phyloP scores from a whole-genome alignment of 2,797 vertebrate genomes.

The Odontamblyopus lacepedii region DNA sequence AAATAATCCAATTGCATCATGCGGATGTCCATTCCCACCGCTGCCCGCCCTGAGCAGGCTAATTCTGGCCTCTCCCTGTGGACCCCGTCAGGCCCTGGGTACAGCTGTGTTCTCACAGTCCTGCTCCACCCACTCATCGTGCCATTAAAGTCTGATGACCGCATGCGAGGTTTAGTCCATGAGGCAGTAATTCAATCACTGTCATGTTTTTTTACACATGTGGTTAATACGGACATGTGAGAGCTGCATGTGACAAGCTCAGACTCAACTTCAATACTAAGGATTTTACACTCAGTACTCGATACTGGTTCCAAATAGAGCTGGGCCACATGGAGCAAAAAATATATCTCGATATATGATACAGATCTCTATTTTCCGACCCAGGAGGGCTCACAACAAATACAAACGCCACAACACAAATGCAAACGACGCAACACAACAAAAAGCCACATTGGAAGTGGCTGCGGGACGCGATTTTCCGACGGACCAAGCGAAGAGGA shows the following conservation, averaged over 20 bases:
- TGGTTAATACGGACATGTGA: constrained; percentile 11
- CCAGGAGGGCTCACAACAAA: no score
- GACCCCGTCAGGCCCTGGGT: constrained; percentile 59
- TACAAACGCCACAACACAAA: no score
- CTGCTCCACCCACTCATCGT: constrained; percentile 15
- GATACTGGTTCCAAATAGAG: no score
- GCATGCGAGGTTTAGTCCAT: not conserved
- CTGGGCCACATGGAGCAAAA: no score
- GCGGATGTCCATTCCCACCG: constrained; percentile 69
- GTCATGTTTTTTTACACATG: constrained; percentile 19
- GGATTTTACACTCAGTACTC: no score
- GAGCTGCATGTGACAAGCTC: not conserved
- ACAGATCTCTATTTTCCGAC: no score
- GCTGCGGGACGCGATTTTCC: no score
- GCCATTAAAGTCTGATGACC: constrained; percentile 41
- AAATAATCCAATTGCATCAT: constrained; percentile 64
- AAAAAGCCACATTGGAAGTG: no score
- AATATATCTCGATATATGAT: no score
- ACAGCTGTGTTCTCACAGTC: constrained; percentile 45
- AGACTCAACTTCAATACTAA: no score
- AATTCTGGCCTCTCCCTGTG: constrained; percentile 77
- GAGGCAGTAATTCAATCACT: constrained; percentile 30
- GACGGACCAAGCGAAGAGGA: no score
- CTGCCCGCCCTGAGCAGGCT: constrained; percentile 52
- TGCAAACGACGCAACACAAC: no score